These are phyloP conservation scores for Euclidia mi DNA, from an alignment of 2,888 invertebrate species.

Conservation along the genomic window DNA sequence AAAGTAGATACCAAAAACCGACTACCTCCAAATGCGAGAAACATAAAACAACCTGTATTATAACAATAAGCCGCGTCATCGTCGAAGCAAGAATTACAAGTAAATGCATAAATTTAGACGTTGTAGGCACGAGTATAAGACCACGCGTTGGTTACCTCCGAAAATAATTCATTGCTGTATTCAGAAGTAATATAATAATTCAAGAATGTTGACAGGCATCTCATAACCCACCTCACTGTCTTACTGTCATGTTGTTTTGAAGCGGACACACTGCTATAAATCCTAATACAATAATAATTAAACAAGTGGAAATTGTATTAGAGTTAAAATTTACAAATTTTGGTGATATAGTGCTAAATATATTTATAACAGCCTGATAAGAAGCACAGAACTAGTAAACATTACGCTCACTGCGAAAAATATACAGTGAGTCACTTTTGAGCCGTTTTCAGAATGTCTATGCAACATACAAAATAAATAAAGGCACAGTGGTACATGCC, in stretches of 20 bases:
- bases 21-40: not conserved
- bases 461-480: too few species aligned
- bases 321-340: too few species aligned
- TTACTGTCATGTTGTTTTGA: conserved; percentile 31
- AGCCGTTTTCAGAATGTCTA: too few species aligned
- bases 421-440: too few species aligned
- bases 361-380: too few species aligned
- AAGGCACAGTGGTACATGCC: too few species aligned
- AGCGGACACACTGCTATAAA: conserved; percentile 19
- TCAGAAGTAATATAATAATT: conserved; percentile 26
- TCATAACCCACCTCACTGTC: conserved; percentile 43
- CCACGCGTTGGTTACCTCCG: conserved; percentile 10
- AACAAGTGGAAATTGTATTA: not conserved
- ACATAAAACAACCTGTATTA: conserved; percentile 17
- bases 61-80: conserved; percentile 6
- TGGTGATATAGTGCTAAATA: too few species aligned
- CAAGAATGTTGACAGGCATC: conserved; percentile 29
- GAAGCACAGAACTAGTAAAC: too few species aligned
- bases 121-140: not conserved
- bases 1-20: too few species aligned
- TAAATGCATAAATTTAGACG: conserved; percentile 8
- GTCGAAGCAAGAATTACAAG: conserved; percentile 18
- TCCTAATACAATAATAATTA: conserved; percentile 22
- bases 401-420: too few species aligned
- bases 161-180: conserved; percentile 32